A percentile compares a stretch with the other conserved stretches of the same genome.
Conservation (phyloP, 2,888 invertebrate genomes). For the Venustoraphidia nigricollis region DNA sequence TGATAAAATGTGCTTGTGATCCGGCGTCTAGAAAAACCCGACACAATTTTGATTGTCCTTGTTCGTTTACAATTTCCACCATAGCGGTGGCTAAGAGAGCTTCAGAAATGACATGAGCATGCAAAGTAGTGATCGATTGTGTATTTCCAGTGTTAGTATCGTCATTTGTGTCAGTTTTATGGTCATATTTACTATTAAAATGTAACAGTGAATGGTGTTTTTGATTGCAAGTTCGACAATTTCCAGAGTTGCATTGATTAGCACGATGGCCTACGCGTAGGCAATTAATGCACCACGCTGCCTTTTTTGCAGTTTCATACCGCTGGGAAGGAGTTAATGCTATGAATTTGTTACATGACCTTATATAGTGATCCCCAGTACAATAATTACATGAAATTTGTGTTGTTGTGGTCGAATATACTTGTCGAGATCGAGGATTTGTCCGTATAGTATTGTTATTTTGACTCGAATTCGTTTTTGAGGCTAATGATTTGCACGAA, state of each 20-base stretch:
- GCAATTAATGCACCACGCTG: background rate
- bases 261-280: background rate
- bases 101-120: background rate
- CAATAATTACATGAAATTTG: conserved; percentile 3
- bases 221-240: background rate
- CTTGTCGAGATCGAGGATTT: too few relatives aligned
- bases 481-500: background rate
- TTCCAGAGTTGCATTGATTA: background rate
- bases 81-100: conserved; percentile 9
- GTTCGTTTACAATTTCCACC: conserved; percentile 5
- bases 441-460: background rate
- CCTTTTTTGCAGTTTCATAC: background rate
- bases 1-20: conserved; percentile 11
- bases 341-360: background rate
- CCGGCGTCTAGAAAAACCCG: conserved; percentile 12
- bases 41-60: conserved; percentile 7
- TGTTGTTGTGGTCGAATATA: too few relatives aligned
- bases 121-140: background rate
- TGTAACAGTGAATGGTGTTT: background rate
- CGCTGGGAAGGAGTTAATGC: background rate
- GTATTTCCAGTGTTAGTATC: background rate
- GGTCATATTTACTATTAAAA: background rate
- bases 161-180: background rate
- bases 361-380: background rate
- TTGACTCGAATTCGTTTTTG: background rate